A percentile compares a stretch with the other conserved stretches of the same genome.
Conservation (phyloP, 2,888 invertebrate species). For the Pandemis heparana region DNA sequence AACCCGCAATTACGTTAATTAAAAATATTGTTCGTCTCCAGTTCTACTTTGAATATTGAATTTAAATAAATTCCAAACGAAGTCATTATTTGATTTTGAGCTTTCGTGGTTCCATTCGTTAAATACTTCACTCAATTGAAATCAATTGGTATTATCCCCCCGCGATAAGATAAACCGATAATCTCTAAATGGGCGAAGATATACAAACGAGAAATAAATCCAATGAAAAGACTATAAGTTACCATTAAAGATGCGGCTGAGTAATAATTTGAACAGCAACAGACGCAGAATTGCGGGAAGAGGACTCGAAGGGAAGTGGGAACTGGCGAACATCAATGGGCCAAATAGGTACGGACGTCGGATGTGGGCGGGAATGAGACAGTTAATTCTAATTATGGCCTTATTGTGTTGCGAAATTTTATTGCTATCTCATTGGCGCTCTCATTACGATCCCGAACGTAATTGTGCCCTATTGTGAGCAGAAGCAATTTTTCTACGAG, state of each 20-base stretch:
- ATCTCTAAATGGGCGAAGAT: constrained; percentile 33
- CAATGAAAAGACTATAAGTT: constrained; percentile 61
- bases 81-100: constrained; percentile 23
- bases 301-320: constrained; percentile 43
- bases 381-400: constrained; percentile 84
- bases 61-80: constrained; percentile 37
- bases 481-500: constrained; percentile 73
- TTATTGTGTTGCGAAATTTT: constrained; percentile 82
- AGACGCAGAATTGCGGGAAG: constrained; percentile 31
- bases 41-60: constrained; percentile 22
- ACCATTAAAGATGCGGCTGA: constrained; percentile 49
- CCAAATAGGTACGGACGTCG: constrained; percentile 65
- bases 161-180: constrained; percentile 42
- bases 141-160: constrained; percentile 35
- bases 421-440: constrained; percentile 83
- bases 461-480: constrained; percentile 80
- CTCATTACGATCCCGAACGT: constrained; percentile 73
- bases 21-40: constrained; percentile 13
- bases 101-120: constrained; percentile 18
- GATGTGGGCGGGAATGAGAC: constrained; percentile 81
- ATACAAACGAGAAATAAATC: constrained; percentile 49
- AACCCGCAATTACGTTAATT: constrained; percentile 29
- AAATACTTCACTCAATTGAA: constrained; percentile 30
- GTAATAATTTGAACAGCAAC: constrained; percentile 37
- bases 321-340: constrained; percentile 62